Base-by-base conservation (phyloP, 2,888 invertebrate genomes). In the Dicyrtoma fusca region DNA sequence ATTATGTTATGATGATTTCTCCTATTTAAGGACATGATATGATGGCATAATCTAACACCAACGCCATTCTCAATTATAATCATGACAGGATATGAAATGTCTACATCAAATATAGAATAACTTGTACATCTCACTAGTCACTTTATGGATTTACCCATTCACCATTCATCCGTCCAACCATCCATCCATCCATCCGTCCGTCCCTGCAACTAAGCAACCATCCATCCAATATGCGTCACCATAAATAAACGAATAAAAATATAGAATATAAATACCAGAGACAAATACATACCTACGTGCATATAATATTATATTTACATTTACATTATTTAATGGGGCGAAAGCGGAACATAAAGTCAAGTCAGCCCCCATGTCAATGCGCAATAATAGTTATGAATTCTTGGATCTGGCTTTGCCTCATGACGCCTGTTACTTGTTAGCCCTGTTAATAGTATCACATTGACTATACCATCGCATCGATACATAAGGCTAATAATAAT, bases 21-120 rank as follows among this genome's bases (percentile, higher is more conserved):
- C 8, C 64, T 51, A 64, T 49, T 64, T 64, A 64, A 63, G 63
- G 63, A 19, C 23, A 23, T 47, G 25, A 63, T 49, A 49, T 14
- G 17, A 63, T 49, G 25, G 17, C 17, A 47, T 64, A 47, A 25
- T 42, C 47, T 19, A 53, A 68, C 68, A 45, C 68, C 68, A 68
- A 59, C 68, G 55, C 68, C 68, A 68, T 25, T 65, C 65, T 65
- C 65, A 68, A 68, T 68, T 42, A 68, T 68, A 57, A 68, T 68
- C 55, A 68, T 68, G 68, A 68, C 68, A 68, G 68, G 68, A 68
- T 45, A 59, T 13, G 21, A 64, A 49, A 64, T 61, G 34, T 61
- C 61, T 61, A 34, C 61, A 61, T 44, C 44, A 61, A 34, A 34
- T 49, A 49, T 49, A 49, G 14, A 3, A 49, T 49, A 49, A 49